Evolutionary conservation across 2,113 vertebrate species (phyloP).

Genomic region (Ivindomyrus marchei): DNA sequence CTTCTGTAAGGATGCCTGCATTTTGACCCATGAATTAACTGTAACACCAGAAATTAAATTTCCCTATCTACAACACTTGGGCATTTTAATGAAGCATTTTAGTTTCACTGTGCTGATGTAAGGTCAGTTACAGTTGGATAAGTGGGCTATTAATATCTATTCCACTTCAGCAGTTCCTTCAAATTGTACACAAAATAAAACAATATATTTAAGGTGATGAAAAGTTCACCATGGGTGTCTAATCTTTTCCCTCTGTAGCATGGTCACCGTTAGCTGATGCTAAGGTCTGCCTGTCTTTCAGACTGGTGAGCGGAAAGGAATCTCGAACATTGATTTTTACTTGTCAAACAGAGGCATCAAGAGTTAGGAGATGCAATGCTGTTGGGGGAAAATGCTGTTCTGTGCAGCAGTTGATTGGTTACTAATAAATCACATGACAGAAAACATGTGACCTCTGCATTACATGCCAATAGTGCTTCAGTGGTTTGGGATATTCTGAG

Average conservation of each 20-base stretch:
- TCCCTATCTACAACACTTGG: background rate
- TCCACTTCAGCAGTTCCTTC: background rate
- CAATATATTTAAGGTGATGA: background rate
- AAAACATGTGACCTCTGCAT: background rate
- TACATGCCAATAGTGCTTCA: background rate
- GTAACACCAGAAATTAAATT: background rate
- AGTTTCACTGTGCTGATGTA: background rate
- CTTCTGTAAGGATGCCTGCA: background rate
- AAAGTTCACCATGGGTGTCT: background rate
- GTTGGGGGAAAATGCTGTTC: background rate
- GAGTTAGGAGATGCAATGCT: background rate
- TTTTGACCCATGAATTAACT: background rate
- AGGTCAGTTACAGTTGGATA: background rate
- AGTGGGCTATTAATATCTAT: background rate
- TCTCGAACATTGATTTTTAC: background rate
- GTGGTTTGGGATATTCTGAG: background rate
- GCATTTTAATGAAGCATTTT: slow-evolving; percentile 10
- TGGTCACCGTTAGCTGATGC: background rate
- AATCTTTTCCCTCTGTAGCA: background rate
- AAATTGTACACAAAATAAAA: background rate
- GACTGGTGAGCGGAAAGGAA: background rate
- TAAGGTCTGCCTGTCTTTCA: background rate
- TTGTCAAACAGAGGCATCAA: background rate
- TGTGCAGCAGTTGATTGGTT: background rate
- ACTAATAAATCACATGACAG: background rate